A percentile compares a stretch with the other conserved stretches of the same genome.
Evolutionary conservation across 2,113 vertebrate genomes (phyloP).

Genomic region (Rhadina sibilatrix): DNA sequence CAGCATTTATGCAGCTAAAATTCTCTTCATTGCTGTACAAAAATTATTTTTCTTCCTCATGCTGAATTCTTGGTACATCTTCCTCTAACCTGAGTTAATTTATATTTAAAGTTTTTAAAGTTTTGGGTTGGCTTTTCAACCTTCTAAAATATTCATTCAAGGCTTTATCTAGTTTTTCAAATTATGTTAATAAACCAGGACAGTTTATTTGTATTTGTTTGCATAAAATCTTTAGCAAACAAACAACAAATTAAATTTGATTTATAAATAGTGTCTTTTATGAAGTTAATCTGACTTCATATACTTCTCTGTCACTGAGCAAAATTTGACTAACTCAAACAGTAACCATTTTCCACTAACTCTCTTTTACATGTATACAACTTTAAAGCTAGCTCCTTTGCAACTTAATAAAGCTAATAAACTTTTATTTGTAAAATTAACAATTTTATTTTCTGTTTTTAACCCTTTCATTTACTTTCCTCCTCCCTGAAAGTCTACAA

Average conservation of each 20-base stretch:
- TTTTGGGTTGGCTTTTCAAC: neutral
- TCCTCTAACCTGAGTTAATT: neutral
- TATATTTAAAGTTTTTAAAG: conserved; percentile 26
- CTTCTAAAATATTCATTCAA: neutral
- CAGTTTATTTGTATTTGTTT: neutral
- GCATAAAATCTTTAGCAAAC: neutral
- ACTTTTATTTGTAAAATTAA: neutral
- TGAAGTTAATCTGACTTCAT: neutral
- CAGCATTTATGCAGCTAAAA: neutral
- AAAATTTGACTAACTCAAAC: neutral
- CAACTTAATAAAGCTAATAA: neutral
- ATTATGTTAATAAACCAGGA: neutral
- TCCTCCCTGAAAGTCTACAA: neutral
- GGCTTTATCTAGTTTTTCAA: neutral
- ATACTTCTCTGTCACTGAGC: neutral
- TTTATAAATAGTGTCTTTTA: neutral
- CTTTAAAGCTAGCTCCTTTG: neutral
- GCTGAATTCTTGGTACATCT: neutral
- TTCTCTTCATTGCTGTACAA: neutral
- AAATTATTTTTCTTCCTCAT: neutral
- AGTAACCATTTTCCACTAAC: neutral
- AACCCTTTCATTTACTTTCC: neutral
- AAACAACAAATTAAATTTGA: neutral
- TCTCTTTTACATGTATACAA: neutral
- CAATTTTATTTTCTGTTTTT: neutral